phyloP scores from a whole-genome alignment of 53 echinoderm and acorn worm genomes.

The Henricia sp. region DNA sequence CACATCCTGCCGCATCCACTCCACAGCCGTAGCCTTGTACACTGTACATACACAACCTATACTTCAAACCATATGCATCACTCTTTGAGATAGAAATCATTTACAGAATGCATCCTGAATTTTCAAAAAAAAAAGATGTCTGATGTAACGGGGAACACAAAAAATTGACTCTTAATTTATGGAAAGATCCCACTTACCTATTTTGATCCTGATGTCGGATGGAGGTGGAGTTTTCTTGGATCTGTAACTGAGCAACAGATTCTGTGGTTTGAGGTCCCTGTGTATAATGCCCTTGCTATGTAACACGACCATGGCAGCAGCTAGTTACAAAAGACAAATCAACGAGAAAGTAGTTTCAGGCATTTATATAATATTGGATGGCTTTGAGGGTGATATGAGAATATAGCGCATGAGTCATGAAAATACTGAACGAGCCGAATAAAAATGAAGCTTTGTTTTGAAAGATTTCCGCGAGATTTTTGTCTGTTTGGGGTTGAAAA shows the following conservation, averaged over 20 bases:
- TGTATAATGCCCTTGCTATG: slow-evolving; percentile 93
- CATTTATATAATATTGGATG: too few relatives aligned
- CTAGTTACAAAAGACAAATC: slow-evolving; percentile 59
- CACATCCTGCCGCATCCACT: too few relatives aligned
- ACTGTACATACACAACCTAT: too few relatives aligned
- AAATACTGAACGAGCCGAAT: too few relatives aligned
- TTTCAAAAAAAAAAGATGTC: background rate
- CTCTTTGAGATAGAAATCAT: background rate
- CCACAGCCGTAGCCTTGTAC: too few relatives aligned
- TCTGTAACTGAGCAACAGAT: slow-evolving; percentile 83
- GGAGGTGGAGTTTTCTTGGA: slow-evolving; percentile 82
- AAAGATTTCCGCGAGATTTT: too few relatives aligned
- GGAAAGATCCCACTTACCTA: slow-evolving; percentile 64
- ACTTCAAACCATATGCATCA: too few relatives aligned
- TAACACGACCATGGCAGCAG: slow-evolving; percentile 84
- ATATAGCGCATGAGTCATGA: too few relatives aligned
- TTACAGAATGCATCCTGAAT: background rate
- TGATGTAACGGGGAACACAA: background rate
- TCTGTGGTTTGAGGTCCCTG: slow-evolving; percentile 95
- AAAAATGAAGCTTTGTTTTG: too few relatives aligned
- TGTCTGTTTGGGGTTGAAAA: too few relatives aligned
- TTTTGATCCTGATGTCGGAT: slow-evolving; percentile 91
- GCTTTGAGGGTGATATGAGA: too few relatives aligned
- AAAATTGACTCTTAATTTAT: background rate
- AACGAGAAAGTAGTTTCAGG: background rate